Evolutionary conservation across 2,113 vertebrate genomes (phyloP), one percentile per base, ranked within the genome.

Genomic region (Semnornis frantzii): DNA sequence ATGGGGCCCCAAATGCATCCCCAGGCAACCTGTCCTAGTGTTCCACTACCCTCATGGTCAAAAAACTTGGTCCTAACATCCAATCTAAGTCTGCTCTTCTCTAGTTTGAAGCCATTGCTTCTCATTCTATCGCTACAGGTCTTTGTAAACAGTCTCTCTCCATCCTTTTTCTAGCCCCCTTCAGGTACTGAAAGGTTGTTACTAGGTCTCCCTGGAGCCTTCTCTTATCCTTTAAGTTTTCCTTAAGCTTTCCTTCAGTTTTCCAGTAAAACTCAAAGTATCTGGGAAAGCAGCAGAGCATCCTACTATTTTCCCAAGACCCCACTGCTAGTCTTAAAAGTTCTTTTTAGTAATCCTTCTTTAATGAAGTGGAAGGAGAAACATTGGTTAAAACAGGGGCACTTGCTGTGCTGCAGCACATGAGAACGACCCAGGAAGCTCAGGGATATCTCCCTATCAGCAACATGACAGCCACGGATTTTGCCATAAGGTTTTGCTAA

Each of bases 401-500:
- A 44, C 57, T 68, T 74, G 48, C 60, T 74, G 83, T 90, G n/a
- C 54, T 81, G 48, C 76, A 94, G 72, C 54, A 39, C 18, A 83
- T 20, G 80, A 85, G 63, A 91, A 87, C 1, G 28, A 91, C 89
- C 18, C n/a, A 81, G 66, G 31, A 27, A 91, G 68, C 68, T 7
- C 48, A 20, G 82, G 54, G 79, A 62, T 86, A 89, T 84, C 69
- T 94, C 72, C 65, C 62, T 92, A 91, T 93, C 87, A 85, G 87
- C 87, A 78, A 85, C 91, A 91, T 42, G 85, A 94, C 93, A 95
- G 85, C 65, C 93, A 86, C 91, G 87, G 71, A 92, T 87, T 96
- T 72, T 90, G 73, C 95, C 90, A 94, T 94, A 95, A 93, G 95
- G 85, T 95, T 96, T 94, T 90, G 93, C 70, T 96, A 95, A 94